phyloP scores from a whole-genome alignment of 2,797 vertebrate genomes.

The Arctocebus calabarensis region DNA sequence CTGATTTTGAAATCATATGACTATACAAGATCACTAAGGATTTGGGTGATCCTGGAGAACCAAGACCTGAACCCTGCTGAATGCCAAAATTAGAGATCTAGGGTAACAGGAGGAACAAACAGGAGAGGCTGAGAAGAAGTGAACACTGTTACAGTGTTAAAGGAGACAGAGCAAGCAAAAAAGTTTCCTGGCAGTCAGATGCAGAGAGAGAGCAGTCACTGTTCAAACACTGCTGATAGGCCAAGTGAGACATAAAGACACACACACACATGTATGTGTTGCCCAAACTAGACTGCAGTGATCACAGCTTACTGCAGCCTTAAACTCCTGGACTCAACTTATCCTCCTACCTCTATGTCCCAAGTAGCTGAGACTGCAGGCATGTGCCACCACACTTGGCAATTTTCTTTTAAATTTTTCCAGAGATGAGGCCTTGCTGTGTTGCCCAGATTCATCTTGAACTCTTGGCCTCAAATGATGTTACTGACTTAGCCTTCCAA shows the following conservation, averaged over 20 bases:
- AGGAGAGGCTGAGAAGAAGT: not conserved
- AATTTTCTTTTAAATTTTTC: too few species aligned
- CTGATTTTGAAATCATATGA: not conserved
- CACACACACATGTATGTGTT: too few species aligned
- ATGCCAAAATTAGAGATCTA: not conserved
- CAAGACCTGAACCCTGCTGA: not conserved
- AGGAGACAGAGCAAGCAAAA: not conserved
- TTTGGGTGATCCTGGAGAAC: not conserved
- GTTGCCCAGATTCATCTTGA: too few species aligned
- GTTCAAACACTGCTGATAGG: not conserved
- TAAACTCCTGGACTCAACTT: too few species aligned
- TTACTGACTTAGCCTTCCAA: too few species aligned
- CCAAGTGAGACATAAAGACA: not conserved
- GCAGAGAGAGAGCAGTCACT: not conserved
- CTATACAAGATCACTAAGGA: not conserved
- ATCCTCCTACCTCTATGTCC: too few species aligned
- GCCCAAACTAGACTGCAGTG: too few species aligned
- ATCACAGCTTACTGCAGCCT: too few species aligned
- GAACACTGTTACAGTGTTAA: not conserved
- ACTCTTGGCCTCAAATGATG: too few species aligned
- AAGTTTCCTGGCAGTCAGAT: not conserved
- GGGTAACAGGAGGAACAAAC: not conserved
- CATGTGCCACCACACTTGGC: too few species aligned
- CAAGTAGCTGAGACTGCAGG: too few species aligned
- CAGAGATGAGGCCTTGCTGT: too few species aligned